Base-by-base conservation (phyloP, 2,113 vertebrate genomes). In the Myrmecophaga tridactyla region DNA sequence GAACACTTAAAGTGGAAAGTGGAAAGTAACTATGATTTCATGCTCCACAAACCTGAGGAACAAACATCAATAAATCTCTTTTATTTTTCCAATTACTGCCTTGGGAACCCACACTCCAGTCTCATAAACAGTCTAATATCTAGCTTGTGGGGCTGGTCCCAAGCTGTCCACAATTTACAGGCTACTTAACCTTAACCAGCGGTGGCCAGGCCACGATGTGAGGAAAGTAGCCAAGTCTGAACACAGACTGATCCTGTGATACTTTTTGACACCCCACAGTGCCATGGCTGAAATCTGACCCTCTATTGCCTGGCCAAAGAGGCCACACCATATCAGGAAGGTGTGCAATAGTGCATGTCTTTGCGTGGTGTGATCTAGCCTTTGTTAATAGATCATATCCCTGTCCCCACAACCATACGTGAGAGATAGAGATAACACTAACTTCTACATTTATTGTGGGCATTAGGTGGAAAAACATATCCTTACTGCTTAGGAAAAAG, bases 1-100 rank as follows among this genome's bases (percentile, higher is more conserved):
- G 96, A 97, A 62, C 76, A 56, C 93, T 85, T 48, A 70, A 56
- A 91, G 78, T 92, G 36, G 82, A 92, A 93, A 96, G 67, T 83
- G 56, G 51, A 96, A 92, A 93, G 90, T 70, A 95, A 92, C 92
- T 82, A 96, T 65, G 92, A 97, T 97, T 97, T 97, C 96, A 97
- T 46, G 97, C 96, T 96, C 96, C 89, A 97, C 95, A 95, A 96
- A 96, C 86, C 81, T 63, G 78, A 92, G 86, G 86, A 91, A 86
- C 41, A 96, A 97, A 92, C 93, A 96, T 96, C 93, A 95, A 96
- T 96, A 97, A 91, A 96, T 97, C 86, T 96, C 63, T 94, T 92
- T 89, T 92, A 53, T 88, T 87, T 92, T 93, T 95, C 92, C 89
- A 86, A 89, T 95, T 95, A 97, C 92, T 94, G 75, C 72, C 69